Base-by-base conservation (phyloP, 1,140 invertebrate species). In the Oncopodura yosiiana region DNA sequence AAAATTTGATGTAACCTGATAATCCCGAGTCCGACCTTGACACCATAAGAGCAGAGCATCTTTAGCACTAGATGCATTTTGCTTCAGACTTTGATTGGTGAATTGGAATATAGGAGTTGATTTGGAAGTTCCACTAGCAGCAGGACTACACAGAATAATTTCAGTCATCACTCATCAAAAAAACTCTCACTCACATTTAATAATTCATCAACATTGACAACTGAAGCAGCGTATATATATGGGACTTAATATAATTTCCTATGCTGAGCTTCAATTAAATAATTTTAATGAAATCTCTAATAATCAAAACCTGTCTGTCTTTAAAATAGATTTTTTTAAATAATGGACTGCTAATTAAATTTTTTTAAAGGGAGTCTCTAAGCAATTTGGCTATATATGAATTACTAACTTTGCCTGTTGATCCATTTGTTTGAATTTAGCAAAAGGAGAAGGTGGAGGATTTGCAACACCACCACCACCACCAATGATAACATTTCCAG, bases 31-130 rank as follows among this genome's bases (percentile, higher is more conserved):
- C 79, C 94, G 93, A 73, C 85, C 82, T 74, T 90, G 87, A 76
- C 87, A 91, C 94, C 94, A 97, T 70, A 85, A 80, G 71, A 97
- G 80, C 67, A 96, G 79, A 73, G 91, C 82, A 71, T 95, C 89
- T 81, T 96, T 97, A 73, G 94, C 91, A 73, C 87, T 86, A 71
- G 80, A 83, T 62, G 90, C 89, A 75, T 84, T 90, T 71, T 84
- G 78, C 72, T 80, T 81, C 72, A 91, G 78, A 70, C 80, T 79
- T 66, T 84, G 81, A 75, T 87, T 85, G 68, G 85, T 87, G 77
- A 88, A 87, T 80, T 83, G 84, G 80, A 88, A 87, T 66, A 82
- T 78, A 65, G 75, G 75, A 50, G 72, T 72, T 50, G 69, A 69
- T 57, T 70, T 69, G 48, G 51, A 57, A 66, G 76, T 76, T 65